Evolutionary conservation across 1,140 invertebrate genomes (phyloP).

Genomic region (Himalopsyche phryganea): DNA sequence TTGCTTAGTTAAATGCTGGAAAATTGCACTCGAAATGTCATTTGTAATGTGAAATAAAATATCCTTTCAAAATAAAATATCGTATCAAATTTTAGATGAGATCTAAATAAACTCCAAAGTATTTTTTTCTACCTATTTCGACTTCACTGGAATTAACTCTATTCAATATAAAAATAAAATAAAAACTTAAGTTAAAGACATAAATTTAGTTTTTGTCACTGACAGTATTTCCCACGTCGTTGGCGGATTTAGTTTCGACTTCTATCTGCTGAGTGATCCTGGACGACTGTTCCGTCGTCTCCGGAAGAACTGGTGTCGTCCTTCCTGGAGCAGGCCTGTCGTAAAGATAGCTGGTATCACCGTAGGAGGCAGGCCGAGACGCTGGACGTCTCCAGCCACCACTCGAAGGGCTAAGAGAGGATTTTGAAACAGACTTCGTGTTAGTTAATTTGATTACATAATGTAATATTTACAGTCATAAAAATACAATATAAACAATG

Average conservation of each 20-base stretch:
- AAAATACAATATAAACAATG: not conserved
- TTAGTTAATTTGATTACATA: not conserved
- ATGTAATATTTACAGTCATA: not conserved
- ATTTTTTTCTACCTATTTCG: too few relatives aligned
- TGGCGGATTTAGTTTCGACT: not conserved
- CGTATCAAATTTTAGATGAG: too few relatives aligned
- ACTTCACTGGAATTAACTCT: too few relatives aligned
- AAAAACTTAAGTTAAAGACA: too few relatives aligned
- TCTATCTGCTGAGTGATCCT: not conserved
- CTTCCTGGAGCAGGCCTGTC: slow-evolving; percentile 19
- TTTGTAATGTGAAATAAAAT: too few relatives aligned
- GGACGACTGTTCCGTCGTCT: not conserved
- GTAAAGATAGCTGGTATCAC: slow-evolving; percentile 29
- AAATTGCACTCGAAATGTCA: too few relatives aligned
- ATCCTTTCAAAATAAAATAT: too few relatives aligned
- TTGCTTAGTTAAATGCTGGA: too few relatives aligned
- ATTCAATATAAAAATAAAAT: too few relatives aligned
- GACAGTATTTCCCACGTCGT: too few relatives aligned
- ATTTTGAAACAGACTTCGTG: not conserved
- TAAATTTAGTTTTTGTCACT: too few relatives aligned
- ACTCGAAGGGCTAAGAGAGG: slow-evolving; percentile 12
- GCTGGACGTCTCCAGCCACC: slow-evolving; percentile 26
- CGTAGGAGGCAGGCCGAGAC: slow-evolving; percentile 8
- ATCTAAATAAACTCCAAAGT: too few relatives aligned
- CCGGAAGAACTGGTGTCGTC: not conserved